Percentiles rank a stretch among this genome's conserved stretches.
These are phyloP conservation scores for Perccottus glenii DNA, from an alignment of 2,113 vertebrate genomes.

Conservation along the genomic window DNA sequence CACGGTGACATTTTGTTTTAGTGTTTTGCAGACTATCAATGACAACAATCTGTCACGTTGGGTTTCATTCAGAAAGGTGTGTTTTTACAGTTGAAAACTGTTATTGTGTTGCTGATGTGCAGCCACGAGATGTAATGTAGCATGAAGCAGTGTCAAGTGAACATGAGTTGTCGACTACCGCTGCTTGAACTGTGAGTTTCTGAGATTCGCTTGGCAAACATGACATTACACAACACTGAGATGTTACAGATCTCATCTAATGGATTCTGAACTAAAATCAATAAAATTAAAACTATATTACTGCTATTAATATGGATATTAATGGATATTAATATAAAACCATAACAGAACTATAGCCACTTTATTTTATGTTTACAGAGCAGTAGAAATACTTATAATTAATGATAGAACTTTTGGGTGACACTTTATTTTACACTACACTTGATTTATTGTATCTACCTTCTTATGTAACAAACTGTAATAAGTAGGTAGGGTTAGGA, in stretches of 20 bases:
- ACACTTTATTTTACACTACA: too few relatives aligned
- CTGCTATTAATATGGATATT: background rate
- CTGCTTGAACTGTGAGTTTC: conserved; percentile 22
- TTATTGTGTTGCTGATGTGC: conserved; percentile 27
- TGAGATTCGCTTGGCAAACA: conserved; percentile 41
- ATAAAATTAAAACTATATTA: background rate
- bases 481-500: too few relatives aligned
- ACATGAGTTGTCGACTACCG: conserved; percentile 15
- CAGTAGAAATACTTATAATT: too few relatives aligned
- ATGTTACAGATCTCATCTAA: conserved; percentile 19
- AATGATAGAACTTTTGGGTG: too few relatives aligned
- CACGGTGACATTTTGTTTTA: background rate
- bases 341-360: too few relatives aligned
- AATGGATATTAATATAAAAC: too few relatives aligned
- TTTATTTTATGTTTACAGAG: too few relatives aligned
- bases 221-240: conserved; percentile 9
- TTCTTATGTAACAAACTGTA: too few relatives aligned
- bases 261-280: conserved; percentile 19
- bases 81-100: conserved; percentile 17
- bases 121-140: conserved; percentile 40
- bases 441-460: too few relatives aligned
- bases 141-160: conserved; percentile 39
- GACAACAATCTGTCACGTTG: conserved; percentile 30
- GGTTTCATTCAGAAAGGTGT: conserved; percentile 13
- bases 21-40: conserved; percentile 12